Base-by-base conservation (phyloP, 1,140 invertebrate species). In the Penaeus japonicus region DNA sequence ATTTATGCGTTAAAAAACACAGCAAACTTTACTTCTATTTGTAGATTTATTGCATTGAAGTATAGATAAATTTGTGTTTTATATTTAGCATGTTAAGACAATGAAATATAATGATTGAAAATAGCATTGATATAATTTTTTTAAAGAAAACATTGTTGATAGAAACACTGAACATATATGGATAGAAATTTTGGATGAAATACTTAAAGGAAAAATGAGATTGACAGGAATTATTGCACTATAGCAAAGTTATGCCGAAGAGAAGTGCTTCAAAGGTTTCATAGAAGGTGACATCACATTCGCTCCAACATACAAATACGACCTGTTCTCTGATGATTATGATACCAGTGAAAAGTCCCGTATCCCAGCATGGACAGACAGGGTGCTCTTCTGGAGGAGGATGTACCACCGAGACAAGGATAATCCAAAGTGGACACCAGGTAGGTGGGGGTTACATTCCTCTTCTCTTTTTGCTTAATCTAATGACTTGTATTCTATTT, bases 311-410 rank as follows among this genome's bases (percentile, higher is more conserved):
- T 99, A 99, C 92, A 99, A 99, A 93, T 99, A 99, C 92, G 99
- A 99, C 94, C 93, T 99, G 55, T 99, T 99, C 92, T 99, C 97
- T 91, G 97, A 99, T 93, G 98, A 99, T 93, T 99, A 99, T 92
- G 99, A 99, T 92, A 99, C 99, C 0, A 99, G 98, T 92, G 99
- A 99, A 93, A 99, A 99, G 93, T 96, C 96, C 91, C 94, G 98
- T 75, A 96, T 97, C 53, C 99, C 99, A 0, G 98, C 99, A 1
- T 99, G 98, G 98, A 99, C 99, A 0, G 99, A 99, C 93, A 93
- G 99, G 90, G 94, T 99, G 65, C 93, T 99, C 35, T 99, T 97
- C 96, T 96, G 96, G 92, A 94, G 96, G 83, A 94, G 96, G 90
- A 96, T 96, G 92, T 94, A 95, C 89, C 93, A 73, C 3, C 82